Evolutionary conservation across 2,113 vertebrate species (phyloP).

Genomic region (Lagenorhynchus albirostris): DNA sequence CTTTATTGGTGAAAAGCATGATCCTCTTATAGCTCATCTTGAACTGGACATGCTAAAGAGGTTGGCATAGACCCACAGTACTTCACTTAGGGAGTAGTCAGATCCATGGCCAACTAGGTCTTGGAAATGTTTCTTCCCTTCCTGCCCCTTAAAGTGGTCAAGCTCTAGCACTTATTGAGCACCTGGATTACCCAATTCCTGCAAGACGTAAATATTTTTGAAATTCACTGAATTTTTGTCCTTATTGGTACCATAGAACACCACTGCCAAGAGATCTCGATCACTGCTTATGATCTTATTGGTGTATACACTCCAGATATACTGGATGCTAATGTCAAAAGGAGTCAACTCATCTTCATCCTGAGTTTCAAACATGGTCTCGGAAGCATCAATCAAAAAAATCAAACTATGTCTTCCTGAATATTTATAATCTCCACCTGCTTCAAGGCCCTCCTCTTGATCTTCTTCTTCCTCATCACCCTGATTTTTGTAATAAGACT

Average conservation of each 20-base stretch:
- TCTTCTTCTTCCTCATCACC: constrained; percentile 84
- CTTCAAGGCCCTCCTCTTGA: constrained; percentile 63
- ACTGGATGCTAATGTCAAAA: constrained; percentile 97
- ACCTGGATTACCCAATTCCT: constrained; percentile 95
- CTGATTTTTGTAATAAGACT: constrained; percentile 85
- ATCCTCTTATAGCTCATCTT: constrained; percentile 95
- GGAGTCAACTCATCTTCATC: constrained; percentile 82
- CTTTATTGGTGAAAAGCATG: constrained; percentile 97
- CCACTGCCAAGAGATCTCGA: constrained; percentile 91
- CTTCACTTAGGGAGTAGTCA: constrained; percentile 90
- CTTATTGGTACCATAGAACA: constrained; percentile 93
- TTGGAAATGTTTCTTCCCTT: constrained; percentile 82
- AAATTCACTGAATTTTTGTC: constrained; percentile 92
- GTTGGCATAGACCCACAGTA: constrained; percentile 96
- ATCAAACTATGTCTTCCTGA: constrained; percentile 93
- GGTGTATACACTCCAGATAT: constrained; percentile 92
- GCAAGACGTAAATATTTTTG: constrained; percentile 94
- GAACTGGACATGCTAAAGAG: constrained; percentile 92
- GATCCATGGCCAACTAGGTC: constrained; percentile 86
- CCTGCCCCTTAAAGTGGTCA: constrained; percentile 84
- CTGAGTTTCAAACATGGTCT: constrained; percentile 90
- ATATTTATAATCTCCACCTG: constrained; percentile 78
- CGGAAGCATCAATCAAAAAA: constrained; percentile 94
- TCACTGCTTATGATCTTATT: constrained; percentile 96
- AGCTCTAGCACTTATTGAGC: constrained; percentile 90